phyloP scores from a whole-genome alignment of 2,797 vertebrate species.

The Amblyraja radiata region DNA sequence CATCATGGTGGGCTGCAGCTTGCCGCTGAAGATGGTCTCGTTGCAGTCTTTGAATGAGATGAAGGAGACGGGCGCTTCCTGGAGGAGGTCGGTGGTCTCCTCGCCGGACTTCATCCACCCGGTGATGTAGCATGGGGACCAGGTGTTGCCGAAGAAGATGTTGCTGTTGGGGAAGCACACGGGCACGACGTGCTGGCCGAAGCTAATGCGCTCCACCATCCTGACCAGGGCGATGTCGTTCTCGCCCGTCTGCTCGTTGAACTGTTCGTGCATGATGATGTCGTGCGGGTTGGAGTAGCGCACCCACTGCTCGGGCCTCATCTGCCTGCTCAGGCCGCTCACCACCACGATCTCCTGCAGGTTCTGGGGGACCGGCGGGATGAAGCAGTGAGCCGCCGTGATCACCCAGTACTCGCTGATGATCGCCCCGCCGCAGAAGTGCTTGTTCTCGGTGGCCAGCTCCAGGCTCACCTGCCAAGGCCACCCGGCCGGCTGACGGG shows the following conservation, averaged over 20 bases:
- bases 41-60: neutral
- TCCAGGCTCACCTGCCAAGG: constrained; percentile 29
- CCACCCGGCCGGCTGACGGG: neutral
- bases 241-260: neutral
- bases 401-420: constrained; percentile 21
- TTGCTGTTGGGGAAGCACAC: neutral
- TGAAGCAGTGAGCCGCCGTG: constrained; percentile 20
- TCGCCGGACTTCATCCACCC: constrained; percentile 32
- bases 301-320: neutral
- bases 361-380: neutral
- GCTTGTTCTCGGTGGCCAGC: neutral
- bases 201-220: neutral
- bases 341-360: constrained; percentile 17
- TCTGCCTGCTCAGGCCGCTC: neutral
- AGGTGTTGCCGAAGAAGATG: neutral
- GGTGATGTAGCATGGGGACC: neutral
- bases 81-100: neutral
- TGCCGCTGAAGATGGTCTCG: neutral
- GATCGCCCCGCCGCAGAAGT: constrained; percentile 18
- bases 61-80: neutral
- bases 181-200: neutral
- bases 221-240: neutral
- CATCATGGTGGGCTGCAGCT: neutral
- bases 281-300: neutral
- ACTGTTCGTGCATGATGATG: neutral